Evolutionary conservation across 2,797 vertebrate species (phyloP), one percentile per base, ranked within the genome.

Genomic region (Fistularia tabacaria): DNA sequence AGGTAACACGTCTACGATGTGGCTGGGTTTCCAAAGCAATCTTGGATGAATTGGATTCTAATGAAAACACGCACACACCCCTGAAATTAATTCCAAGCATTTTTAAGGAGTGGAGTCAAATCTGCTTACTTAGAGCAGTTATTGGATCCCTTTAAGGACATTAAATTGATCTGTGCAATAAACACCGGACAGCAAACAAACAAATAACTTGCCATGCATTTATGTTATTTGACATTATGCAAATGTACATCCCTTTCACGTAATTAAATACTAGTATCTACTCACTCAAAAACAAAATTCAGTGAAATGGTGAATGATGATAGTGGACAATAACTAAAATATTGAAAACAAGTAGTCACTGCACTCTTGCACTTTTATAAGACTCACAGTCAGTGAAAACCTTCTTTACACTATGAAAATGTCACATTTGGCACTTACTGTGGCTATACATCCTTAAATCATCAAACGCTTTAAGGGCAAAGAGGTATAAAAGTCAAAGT

Each of bases 11-110:
- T n/a, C n/a, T 66, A n/a, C 54, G 14, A 51, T 45, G 36, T 12
- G 61, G 12, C 54, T 47, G 62, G 56, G 66, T 80, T 76, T 73
- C 69, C 63, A 70, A 62, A 54, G 69, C 66, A 77, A 79, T 71
- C 55, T 0, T 0, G 25, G n/a, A 8, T 25, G 55, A 58, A 46
- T n/a, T 41, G 36, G 36, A 62, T 8, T 66, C 38, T 54, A 38
- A 14, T 15, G 37, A 25, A 8, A 46, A 15, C 54, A 25, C 25
- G 25, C 25, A 25, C 25, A 5, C 25, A 25, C 25, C 25, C 25
- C 25, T 25, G 25, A 25, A 25, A 25, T 25, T 25, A 25, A 25
- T 25, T 25, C 25, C 5, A 25, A 25, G 25, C 2, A 25, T 25
- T 25, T n/a, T 5, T 25, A 25, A 25, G 25, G 25, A 13, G 42